A percentile compares a stretch with the other conserved stretches of the same genome.
Conservation (phyloP, 2,888 invertebrate species). For the Amiota mariae region DNA sequence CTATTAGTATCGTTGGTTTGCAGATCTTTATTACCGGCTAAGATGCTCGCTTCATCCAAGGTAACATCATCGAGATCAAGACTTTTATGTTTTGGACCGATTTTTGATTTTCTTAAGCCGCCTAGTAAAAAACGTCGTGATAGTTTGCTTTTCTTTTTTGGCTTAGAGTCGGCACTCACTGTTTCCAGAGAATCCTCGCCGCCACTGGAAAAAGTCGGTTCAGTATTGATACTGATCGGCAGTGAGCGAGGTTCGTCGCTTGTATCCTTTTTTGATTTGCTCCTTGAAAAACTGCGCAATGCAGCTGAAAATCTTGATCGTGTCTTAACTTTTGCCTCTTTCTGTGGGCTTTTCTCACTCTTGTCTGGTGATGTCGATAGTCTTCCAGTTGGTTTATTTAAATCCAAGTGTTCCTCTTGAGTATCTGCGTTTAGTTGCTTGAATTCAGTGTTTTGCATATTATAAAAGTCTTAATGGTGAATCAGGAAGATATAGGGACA, state of each 20-base stretch:
- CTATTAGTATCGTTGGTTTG: constrained; percentile 40
- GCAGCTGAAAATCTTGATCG: constrained; percentile 70
- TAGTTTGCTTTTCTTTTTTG: constrained; percentile 66
- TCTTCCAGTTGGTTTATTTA: constrained; percentile 28
- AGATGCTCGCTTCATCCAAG: constrained; percentile 54
- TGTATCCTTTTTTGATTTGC: constrained; percentile 54
- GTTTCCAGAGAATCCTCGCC: constrained; percentile 48
- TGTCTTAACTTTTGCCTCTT: constrained; percentile 60
- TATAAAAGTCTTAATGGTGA: constrained; percentile 43
- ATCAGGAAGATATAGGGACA: constrained; percentile 6
- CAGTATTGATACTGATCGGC: constrained; percentile 42
- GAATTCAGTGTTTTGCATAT: constrained; percentile 70
- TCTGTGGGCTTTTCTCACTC: constrained; percentile 43
- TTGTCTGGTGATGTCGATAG: constrained; percentile 29
- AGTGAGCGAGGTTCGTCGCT: constrained; percentile 10
- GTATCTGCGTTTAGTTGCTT: constrained; percentile 29
- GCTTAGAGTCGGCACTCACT: constrained; percentile 18
- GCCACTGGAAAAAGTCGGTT: constrained; percentile 53
- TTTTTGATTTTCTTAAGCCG: constrained; percentile 63
- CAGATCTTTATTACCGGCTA: constrained; percentile 46
- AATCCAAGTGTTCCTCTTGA: constrained; percentile 48
- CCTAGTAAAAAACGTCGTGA: constrained; percentile 65
- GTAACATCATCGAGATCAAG: constrained; percentile 49
- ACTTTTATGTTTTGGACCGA: constrained; percentile 46
- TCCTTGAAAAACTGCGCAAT: constrained; percentile 66